These are phyloP conservation scores for Anarsia innoxiella DNA, from an alignment of 2,888 invertebrate genomes.

Conservation along the genomic window DNA sequence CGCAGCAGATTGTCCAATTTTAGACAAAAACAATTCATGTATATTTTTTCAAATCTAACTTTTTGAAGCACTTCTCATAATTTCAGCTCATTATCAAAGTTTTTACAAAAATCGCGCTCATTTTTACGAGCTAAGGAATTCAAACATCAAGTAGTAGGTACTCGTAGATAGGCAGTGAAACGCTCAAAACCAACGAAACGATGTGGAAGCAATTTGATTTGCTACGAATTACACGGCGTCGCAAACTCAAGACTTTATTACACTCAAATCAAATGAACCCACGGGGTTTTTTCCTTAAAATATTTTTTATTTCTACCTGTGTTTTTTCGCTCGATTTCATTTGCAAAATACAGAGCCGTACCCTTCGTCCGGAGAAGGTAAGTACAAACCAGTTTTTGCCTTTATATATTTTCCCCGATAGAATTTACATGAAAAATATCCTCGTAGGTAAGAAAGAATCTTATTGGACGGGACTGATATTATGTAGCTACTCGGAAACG, in stretches of 20 bases:
- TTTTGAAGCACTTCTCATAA: too few species aligned
- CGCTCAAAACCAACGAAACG: too few species aligned
- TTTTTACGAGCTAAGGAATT: too few species aligned
- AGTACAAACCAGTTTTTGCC: conserved; percentile 10
- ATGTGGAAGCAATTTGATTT: too few species aligned
- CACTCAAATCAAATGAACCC: neutral
- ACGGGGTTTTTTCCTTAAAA: neutral
- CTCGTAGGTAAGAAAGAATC: neutral
- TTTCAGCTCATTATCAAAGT: too few species aligned
- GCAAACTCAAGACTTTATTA: neutral
- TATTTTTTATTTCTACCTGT: neutral
- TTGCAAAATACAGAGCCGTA: conserved; percentile 11
- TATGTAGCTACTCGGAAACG: neutral
- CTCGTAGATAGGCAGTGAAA: too few species aligned
- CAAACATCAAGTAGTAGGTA: too few species aligned
- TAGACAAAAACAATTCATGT: too few species aligned
- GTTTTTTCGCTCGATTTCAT: conserved; percentile 4
- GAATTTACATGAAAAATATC: conserved; percentile 20
- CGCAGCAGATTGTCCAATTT: too few species aligned
- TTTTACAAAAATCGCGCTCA: too few species aligned
- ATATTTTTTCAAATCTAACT: too few species aligned
- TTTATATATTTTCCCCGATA: conserved; percentile 17
- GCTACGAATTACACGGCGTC: too few species aligned
- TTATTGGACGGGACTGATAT: neutral
- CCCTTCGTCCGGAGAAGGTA: conserved; percentile 20